These are phyloP conservation scores for Sardina pilchardus DNA, from an alignment of 2,113 vertebrate genomes.

Conservation along the genomic window DNA sequence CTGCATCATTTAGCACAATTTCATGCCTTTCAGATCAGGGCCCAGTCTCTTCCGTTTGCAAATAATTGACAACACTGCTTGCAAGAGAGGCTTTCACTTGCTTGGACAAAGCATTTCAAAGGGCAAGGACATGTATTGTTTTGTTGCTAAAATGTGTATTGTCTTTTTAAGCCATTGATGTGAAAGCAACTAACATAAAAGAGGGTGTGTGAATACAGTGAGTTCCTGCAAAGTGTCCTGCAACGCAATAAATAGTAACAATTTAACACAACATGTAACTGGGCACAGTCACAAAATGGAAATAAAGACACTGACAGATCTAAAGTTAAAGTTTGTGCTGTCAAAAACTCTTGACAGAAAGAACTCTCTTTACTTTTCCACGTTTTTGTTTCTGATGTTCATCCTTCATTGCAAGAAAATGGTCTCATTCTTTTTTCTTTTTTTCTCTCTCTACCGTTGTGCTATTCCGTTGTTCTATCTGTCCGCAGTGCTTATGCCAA, in stretches of 20 bases:
- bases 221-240: neutral
- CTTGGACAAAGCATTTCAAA: neutral
- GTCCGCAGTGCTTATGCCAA: conserved; percentile 16
- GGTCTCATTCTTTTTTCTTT: neutral
- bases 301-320: neutral
- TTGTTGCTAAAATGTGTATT: neutral
- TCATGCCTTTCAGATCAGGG: neutral
- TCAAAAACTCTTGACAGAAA: neutral
- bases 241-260: neutral
- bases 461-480: neutral
- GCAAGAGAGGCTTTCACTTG: neutral
- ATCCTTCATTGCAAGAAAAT: neutral
- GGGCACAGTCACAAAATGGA: neutral
- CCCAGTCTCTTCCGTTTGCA: neutral
- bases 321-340: neutral
- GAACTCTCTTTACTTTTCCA: neutral
- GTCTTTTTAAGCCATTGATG: neutral
- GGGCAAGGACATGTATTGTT: neutral
- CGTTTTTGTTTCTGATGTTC: neutral
- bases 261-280: neutral
- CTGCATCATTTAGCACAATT: neutral
- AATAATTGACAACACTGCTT: neutral
- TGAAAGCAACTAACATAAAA: neutral
- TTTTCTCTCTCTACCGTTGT: neutral
- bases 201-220: neutral